These are phyloP conservation scores for Axinella damicornis DNA, from an alignment of 37 sponge, comb jelly and placozoan species.

Conservation along the genomic window DNA sequence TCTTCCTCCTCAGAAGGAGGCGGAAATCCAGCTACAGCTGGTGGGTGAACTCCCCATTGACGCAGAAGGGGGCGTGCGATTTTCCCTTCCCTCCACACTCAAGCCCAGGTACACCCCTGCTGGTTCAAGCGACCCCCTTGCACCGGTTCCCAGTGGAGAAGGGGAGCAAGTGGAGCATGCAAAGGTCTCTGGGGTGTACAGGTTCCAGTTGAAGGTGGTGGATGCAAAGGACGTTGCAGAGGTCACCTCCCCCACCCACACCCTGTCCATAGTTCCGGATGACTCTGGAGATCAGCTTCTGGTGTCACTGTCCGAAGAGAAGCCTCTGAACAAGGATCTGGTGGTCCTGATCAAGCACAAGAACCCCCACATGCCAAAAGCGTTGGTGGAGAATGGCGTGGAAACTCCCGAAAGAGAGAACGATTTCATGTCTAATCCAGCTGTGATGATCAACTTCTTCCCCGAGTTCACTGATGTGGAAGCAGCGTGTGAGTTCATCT, in stretches of 20 bases:
- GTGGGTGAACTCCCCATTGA: constrained; percentile 63
- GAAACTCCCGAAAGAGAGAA: neutral
- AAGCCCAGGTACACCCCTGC: constrained; percentile 63
- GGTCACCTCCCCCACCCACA: constrained; percentile 67
- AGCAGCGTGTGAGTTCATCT: constrained; percentile 73
- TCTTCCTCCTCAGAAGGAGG: constrained; percentile 67
- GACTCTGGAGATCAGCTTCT: neutral
- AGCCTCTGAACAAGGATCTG: constrained; percentile 27
- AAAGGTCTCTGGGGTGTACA: constrained; percentile 21
- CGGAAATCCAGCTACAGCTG: constrained; percentile 51
- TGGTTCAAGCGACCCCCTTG: neutral
- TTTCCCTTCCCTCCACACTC: constrained; percentile 54
- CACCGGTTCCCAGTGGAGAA: neutral
- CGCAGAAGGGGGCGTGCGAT: constrained; percentile 54
- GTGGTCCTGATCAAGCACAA: constrained; percentile 59
- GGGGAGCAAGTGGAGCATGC: neutral
- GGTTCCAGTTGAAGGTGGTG: constrained; percentile 26
- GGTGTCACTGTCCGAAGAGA: neutral
- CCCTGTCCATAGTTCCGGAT: neutral
- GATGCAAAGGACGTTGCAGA: constrained; percentile 21
- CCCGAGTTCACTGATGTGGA: constrained; percentile 48
- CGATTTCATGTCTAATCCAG: constrained; percentile 40
- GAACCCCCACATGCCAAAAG: constrained; percentile 38
- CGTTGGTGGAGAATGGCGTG: constrained; percentile 31
- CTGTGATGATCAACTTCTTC: constrained; percentile 76